Evolutionary conservation across 2,113 vertebrate genomes (phyloP), one percentile per base, ranked within the genome.

Genomic region (Gnathochromis pfefferi): DNA sequence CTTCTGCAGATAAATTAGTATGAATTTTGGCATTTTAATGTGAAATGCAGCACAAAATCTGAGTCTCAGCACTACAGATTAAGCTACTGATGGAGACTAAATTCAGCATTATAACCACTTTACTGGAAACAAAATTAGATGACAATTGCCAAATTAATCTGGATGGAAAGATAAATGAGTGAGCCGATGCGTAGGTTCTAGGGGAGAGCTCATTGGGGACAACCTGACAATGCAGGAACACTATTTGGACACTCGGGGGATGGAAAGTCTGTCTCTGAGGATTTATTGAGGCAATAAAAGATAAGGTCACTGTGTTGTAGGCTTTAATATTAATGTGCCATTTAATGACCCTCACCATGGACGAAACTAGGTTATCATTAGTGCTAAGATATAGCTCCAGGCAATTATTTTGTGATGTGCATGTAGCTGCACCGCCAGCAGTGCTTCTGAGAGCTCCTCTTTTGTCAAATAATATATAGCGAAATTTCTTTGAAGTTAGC

Each of bases 221-320:
- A 88, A 68, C 63, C 51, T 70, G 82, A 86, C 21, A 4, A 58
- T 9, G 28, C 17, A 75, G 78, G 85, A 85, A 91, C 88, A 91
- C 82, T 87, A 82, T 93, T 90, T 91, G 91, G 89, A 83, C 85
- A 92, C 92, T 89, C 75, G 5, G 54, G 47, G 87, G 88, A 92
- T 87, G 81, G 88, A 86, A 91, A 88, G 87, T 78, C 86, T 93
- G 87, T 87, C 93, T 88, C 85, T 35, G 60, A 83, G 90, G 91
- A 96, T 95, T 96, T 95, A 95, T 94, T 83, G 87, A 86, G 49
- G 87, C 90, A 92, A 94, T 95, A 95, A 96, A 95, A 93, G 94
- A 95, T 95, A 95, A 95, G 95, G 95, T 96, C 95, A 95, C 92
- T 90, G 87, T 92, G 90, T 95, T 94, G 95, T 95, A 93, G 90